Evolutionary conservation across 1,140 invertebrate genomes (phyloP), one percentile per base, ranked within the genome.

Genomic region (Bombus fervidus): DNA sequence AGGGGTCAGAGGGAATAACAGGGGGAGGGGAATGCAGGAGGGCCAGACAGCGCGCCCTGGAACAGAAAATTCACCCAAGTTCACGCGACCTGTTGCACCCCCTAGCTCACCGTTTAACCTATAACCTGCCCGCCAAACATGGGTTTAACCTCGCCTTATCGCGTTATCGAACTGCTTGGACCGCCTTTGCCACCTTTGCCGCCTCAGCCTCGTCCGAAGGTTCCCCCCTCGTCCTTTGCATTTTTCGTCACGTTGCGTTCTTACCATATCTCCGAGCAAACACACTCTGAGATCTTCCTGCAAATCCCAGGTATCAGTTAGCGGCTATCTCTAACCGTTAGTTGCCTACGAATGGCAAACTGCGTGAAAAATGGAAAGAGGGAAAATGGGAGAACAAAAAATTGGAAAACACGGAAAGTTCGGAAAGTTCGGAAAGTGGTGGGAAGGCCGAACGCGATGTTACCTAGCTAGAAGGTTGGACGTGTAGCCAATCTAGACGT

Each of bases 1-100:
- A 59, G 53, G 68, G 73, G 74, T 37, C 34, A 47, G 81, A 71
- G 57, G 75, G 41, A 83, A 72, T 62, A 62, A 66, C 84, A 86
- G 90, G 83, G 84, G 87, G 82, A 77, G 79, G 89, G 90, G 87
- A 88, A 90, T 92, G 90, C 81, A 81, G 78, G 92, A 89, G 92
- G 85, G 92, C 88, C 89, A 93, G 93, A 93, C 93, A 92, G 92
- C 88, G 91, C 92, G 92, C 92, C 91, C 93, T 94, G 93, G 90
- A 95, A 94, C 94, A 94, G 94, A 95, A 95, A 95, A 95, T 95
- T 95, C 93, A 93, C 93, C 95, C 94, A 95, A 94, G 94, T 95
- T 95, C 94, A 95, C 94, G 94, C 94, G 95, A 95, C 94, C 95
- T 95, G 95, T 95, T 95, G 94, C 95, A 95, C 94, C 94, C 93